Percentiles rank a stretch among this genome's conserved stretches.
These are phyloP conservation scores for Cyprinodon tularosa DNA, from an alignment of 2,113 vertebrate genomes.

Conservation along the genomic window DNA sequence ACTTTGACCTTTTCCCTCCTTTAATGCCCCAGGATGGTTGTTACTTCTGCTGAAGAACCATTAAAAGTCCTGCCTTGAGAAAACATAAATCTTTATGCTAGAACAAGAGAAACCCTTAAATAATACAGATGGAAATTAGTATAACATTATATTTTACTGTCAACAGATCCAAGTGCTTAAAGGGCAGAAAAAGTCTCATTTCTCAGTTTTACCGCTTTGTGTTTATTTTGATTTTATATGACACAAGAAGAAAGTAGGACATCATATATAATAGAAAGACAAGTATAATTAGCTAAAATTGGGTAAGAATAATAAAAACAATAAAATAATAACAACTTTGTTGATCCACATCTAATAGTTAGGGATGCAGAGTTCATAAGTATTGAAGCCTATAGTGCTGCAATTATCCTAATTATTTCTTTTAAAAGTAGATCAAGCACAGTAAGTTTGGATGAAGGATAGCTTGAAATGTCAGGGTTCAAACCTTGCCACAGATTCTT, in stretches of 20 bases:
- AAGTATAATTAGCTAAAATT: too few species aligned
- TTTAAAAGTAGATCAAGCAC: neutral
- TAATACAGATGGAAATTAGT: neutral
- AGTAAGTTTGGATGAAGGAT: neutral
- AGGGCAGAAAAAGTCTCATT: neutral
- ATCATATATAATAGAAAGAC: too few species aligned
- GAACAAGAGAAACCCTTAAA: constrained; percentile 5
- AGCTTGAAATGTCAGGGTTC: neutral
- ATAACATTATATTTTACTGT: neutral
- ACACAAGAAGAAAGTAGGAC: neutral
- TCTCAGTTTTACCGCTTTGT: neutral
- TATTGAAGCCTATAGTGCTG: too few species aligned
- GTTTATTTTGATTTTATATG: neutral
- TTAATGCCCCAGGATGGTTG: neutral
- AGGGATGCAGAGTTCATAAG: neutral
- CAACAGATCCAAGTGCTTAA: neutral
- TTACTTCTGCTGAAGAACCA: constrained; percentile 22
- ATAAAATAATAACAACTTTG: neutral
- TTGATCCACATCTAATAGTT: neutral
- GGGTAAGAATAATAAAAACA: too few species aligned
- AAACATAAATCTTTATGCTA: neutral
- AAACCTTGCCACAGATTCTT: neutral
- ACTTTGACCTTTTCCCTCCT: constrained; percentile 15
- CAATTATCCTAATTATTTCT: neutral
- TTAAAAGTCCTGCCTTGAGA: neutral